phyloP scores from a whole-genome alignment of 2,888 invertebrate species.

The Mimumesa dahlbomi region DNA sequence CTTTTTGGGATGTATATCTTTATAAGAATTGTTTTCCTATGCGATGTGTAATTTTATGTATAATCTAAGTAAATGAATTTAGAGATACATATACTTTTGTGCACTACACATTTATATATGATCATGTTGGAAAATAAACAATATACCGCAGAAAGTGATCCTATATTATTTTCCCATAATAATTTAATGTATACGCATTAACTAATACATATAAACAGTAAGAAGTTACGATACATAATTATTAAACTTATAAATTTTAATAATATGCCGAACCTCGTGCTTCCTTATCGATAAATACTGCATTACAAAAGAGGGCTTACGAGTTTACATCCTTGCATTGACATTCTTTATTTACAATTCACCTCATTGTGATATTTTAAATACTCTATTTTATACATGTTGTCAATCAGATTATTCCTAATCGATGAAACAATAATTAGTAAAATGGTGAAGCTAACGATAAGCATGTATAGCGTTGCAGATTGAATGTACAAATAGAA shows the following conservation, averaged over 20 bases:
- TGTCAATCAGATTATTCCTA: neutral
- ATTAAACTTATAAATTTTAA: neutral
- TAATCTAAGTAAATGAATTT: slow-evolving; percentile 14
- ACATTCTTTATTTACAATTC: slow-evolving; percentile 15
- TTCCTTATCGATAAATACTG: neutral
- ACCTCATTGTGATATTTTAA: neutral
- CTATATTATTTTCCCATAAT: too few relatives aligned
- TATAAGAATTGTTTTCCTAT: slow-evolving; percentile 24
- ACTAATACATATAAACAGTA: neutral
- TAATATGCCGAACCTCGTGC: neutral
- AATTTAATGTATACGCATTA: neutral
- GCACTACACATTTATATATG: slow-evolving; percentile 42
- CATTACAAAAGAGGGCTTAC: neutral
- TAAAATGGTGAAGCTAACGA: neutral
- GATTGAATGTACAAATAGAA: slow-evolving; percentile 30
- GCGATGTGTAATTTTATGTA: slow-evolving; percentile 35
- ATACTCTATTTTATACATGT: neutral
- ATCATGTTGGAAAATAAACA: slow-evolving; percentile 46
- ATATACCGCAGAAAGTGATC: slow-evolving; percentile 23
- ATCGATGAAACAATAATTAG: neutral
- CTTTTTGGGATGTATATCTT: slow-evolving; percentile 17
- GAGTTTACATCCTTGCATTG: neutral
- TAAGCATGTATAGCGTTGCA: neutral
- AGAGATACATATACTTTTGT: slow-evolving; percentile 25
- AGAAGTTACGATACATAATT: neutral